Evolutionary conservation across 1,140 invertebrate species (phyloP).

Genomic region (Caenorhabditis latens): DNA sequence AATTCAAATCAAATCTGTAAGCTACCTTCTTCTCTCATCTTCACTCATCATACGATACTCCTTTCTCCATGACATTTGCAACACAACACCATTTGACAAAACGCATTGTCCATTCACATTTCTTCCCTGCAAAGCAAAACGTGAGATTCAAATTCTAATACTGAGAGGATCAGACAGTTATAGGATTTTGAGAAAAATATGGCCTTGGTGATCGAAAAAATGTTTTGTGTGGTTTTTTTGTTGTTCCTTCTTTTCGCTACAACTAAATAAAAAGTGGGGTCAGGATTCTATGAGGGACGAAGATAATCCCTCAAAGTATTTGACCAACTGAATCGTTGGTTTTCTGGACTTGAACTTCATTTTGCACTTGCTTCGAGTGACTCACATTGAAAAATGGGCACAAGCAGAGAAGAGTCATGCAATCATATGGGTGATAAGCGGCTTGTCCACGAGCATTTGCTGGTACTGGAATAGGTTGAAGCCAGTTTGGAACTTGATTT

Average conservation of each 20-base stretch:
- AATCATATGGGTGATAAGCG: constrained; percentile 77
- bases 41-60: constrained; percentile 79
- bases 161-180: constrained; percentile 33
- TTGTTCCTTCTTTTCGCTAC: neutral
- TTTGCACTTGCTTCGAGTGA: neutral
- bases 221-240: neutral
- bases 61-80: constrained; percentile 70
- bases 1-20: neutral
- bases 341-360: neutral
- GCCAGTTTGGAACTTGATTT: constrained; percentile 61
- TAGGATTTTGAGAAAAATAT: constrained; percentile 7
- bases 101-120: constrained; percentile 57
- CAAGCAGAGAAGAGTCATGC: constrained; percentile 76
- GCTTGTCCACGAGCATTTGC: constrained; percentile 72
- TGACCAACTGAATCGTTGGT: neutral
- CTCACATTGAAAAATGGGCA: constrained; percentile 75
- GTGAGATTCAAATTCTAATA: neutral
- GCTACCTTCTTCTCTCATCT: constrained; percentile 73
- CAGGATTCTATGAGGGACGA: neutral
- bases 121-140: constrained; percentile 25
- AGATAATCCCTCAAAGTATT: constrained; percentile 33
- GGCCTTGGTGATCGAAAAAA: neutral
- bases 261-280: neutral
- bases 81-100: constrained; percentile 56
- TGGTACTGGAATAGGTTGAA: constrained; percentile 50